Conservation (phyloP, 92 coral and sea anemone species). For the Desmophyllum pertusum region DNA sequence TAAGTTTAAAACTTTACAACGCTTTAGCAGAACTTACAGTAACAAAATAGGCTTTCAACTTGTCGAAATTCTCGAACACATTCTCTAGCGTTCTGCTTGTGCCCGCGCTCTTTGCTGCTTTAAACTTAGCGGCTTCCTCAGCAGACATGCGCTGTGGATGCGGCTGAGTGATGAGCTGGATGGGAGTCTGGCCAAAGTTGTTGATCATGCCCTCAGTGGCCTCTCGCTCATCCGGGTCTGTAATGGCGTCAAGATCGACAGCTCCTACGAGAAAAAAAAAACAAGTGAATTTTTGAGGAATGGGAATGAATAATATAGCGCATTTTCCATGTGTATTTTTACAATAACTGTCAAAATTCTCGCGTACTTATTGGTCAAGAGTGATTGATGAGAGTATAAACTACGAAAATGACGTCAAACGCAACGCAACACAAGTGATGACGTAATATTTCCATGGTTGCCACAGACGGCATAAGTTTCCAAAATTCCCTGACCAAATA, state of each 20-base stretch:
- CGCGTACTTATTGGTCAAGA: too few relatives aligned
- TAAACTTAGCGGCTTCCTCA: slow-evolving; percentile 72
- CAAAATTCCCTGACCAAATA: too few relatives aligned
- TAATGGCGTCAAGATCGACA: slow-evolving; percentile 92
- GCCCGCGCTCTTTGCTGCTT: slow-evolving; percentile 69
- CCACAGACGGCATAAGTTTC: too few relatives aligned
- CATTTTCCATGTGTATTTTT: too few relatives aligned
- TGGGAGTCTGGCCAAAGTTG: slow-evolving; percentile 97
- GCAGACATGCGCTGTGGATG: slow-evolving; percentile 93
- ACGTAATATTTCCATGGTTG: too few relatives aligned
- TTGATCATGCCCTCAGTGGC: slow-evolving; percentile 94
- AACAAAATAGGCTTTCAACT: slow-evolving; percentile 85
- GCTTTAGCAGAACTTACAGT: slow-evolving; percentile 47
- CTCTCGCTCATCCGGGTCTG: slow-evolving; percentile 73
- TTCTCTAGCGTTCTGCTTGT: slow-evolving; percentile 67
- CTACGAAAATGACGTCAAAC: too few relatives aligned
- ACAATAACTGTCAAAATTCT: too few relatives aligned
- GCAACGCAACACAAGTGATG: too few relatives aligned
- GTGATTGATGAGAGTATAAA: too few relatives aligned
- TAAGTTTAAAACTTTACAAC: neutral
- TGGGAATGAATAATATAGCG: too few relatives aligned
- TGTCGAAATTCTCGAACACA: slow-evolving; percentile 73
- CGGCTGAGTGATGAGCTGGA: slow-evolving; percentile 87
- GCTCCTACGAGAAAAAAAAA: slow-evolving; percentile 58
- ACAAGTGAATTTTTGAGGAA: too few relatives aligned